phyloP scores from a whole-genome alignment of 2,888 invertebrate genomes.

The Deilephila elpenor region DNA sequence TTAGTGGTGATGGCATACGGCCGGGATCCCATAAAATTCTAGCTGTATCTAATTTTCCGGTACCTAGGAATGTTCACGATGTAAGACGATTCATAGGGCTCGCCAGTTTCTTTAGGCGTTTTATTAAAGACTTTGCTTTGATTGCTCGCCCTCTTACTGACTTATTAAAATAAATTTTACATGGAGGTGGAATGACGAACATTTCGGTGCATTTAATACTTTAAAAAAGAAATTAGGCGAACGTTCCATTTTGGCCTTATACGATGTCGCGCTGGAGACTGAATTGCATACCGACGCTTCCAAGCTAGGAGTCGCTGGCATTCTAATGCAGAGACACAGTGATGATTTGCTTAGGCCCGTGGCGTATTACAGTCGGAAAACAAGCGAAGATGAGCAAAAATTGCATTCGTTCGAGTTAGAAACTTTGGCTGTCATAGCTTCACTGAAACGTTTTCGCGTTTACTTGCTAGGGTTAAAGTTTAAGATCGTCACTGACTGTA shows the following conservation, averaged over 20 bases:
- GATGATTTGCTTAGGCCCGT: background rate
- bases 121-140: slow-evolving; percentile 44
- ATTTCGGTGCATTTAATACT: background rate
- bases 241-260: background rate
- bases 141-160: slow-evolving; percentile 46
- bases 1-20: slow-evolving; percentile 39
- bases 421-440: background rate
- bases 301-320: too few species aligned
- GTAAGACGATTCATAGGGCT: slow-evolving; percentile 49
- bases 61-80: slow-evolving; percentile 42
- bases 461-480: background rate
- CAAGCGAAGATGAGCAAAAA: background rate
- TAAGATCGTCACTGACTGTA: background rate
- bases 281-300: too few species aligned
- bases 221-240: background rate
- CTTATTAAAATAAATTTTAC: slow-evolving; percentile 30
- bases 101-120: slow-evolving; percentile 50
- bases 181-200: slow-evolving; percentile 42
- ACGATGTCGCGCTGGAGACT: too few species aligned
- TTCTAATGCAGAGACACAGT: too few species aligned
- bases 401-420: background rate
- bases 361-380: background rate
- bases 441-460: background rate
- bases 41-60: slow-evolving; percentile 40
- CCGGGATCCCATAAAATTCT: slow-evolving; percentile 40